These are phyloP conservation scores for Bubo blakistoni DNA, from an alignment of 2,113 vertebrate genomes.

Conservation along the genomic window DNA sequence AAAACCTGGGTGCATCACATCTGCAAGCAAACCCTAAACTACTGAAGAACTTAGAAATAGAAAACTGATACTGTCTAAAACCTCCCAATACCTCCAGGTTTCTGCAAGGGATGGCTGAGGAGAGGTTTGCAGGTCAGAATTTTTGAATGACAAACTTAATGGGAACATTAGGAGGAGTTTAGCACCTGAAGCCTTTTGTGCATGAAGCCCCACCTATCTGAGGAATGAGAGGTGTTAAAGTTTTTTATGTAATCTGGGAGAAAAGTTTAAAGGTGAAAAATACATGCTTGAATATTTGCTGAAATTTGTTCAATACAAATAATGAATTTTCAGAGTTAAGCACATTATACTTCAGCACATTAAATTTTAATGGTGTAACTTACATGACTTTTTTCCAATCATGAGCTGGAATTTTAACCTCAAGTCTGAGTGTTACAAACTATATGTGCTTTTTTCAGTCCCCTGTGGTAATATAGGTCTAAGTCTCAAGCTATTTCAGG, in stretches of 20 bases:
- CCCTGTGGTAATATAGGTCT: background rate
- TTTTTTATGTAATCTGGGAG: background rate
- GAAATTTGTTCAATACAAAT: background rate
- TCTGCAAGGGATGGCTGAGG: background rate
- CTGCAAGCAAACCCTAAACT: background rate
- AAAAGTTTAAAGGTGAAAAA: background rate
- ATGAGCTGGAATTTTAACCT: background rate
- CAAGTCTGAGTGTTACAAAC: background rate
- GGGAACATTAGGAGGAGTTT: background rate
- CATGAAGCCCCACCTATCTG: accelerated
- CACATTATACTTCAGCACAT: background rate
- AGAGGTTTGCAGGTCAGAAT: background rate
- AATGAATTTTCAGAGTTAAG: background rate
- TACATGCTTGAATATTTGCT: background rate
- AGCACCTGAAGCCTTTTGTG: background rate
- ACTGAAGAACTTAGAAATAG: background rate
- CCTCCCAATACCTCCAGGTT: background rate
- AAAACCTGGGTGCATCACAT: background rate
- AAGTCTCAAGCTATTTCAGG: background rate
- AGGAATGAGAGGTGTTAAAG: background rate
- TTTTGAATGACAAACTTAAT: background rate
- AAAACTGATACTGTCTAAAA: background rate
- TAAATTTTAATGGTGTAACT: background rate
- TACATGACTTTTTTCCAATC: background rate
- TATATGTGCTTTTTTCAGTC: background rate